Percentiles rank a stretch among this genome's conserved stretches.
Conservation (phyloP, 1,140 invertebrate genomes). For the Drosophila ohnishii region DNA sequence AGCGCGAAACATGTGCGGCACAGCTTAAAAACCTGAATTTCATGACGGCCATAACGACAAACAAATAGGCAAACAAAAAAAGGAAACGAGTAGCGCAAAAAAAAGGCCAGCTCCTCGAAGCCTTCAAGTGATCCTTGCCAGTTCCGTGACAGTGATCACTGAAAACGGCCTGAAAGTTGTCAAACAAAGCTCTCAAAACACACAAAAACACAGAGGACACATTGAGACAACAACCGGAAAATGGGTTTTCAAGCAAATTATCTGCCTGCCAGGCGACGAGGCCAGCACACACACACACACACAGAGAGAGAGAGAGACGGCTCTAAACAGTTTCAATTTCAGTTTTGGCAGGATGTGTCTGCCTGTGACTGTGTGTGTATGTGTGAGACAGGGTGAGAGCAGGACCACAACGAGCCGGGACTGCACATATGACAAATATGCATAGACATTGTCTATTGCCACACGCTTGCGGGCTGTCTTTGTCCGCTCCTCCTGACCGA, state of each 20-base stretch:
- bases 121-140: slow-evolving; percentile 24
- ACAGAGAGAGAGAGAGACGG: slow-evolving; percentile 23
- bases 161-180: slow-evolving; percentile 28
- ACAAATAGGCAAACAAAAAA: slow-evolving; percentile 7
- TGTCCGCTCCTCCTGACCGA: slow-evolving; percentile 33
- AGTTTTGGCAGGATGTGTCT: slow-evolving; percentile 32
- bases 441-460: slow-evolving; percentile 78
- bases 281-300: slow-evolving; percentile 18
- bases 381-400: neutral
- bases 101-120: neutral
- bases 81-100: neutral
- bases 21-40: slow-evolving; percentile 29
- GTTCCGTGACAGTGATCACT: slow-evolving; percentile 32
- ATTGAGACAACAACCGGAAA: slow-evolving; percentile 67
- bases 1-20: slow-evolving; percentile 45
- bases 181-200: slow-evolving; percentile 21
- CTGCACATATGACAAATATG: slow-evolving; percentile 69
- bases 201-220: slow-evolving; percentile 10
- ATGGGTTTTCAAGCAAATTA: slow-evolving; percentile 82
- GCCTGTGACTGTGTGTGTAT: slow-evolving; percentile 15
- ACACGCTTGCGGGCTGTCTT: slow-evolving; percentile 61
- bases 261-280: slow-evolving; percentile 49
- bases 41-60: slow-evolving; percentile 31
- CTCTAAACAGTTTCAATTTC: slow-evolving; percentile 78
- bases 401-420: slow-evolving; percentile 45